Base-by-base conservation (phyloP, 2,888 invertebrate species). In the Eulithis testata region DNA sequence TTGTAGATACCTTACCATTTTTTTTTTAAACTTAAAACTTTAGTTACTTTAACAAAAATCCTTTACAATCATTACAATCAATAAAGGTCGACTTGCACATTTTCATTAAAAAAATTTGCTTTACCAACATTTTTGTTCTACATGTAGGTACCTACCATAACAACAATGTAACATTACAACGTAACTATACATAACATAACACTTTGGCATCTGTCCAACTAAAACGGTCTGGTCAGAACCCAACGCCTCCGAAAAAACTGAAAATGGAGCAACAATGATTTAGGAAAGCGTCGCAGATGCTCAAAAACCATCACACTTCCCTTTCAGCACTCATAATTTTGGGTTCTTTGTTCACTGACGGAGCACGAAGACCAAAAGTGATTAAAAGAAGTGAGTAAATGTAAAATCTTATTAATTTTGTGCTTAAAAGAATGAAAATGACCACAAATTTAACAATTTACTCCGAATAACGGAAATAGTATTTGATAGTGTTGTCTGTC, bases 221-320 rank as follows among this genome's bases (percentile, higher is more conserved):
- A 21, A 21, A 73, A 57, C 43, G 40, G 64, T 55, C 55, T 65
- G 56, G 70, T 65, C 62, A 53, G 60, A 71, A 60, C 47, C 52
- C 59, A 51, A 58, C 53, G 63, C 64, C 61, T 54, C 56, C 49
- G 64, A 68, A 64, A 66, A 60, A 62, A 55, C 54, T 47, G 66
- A 69, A 71, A 72, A 68, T 73, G 65, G 68, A 49, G 59, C 70
- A 70, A 60, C 68, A 63, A 68, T 74, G 69, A 72, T 70, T 70
- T 66, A 73, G 63, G 66, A 50, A 62, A 57, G 57, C 66, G 54
- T 63, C 61, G 61, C 65, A 44, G 65, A 63, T 70, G 68, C 45
- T 50, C 14, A 43, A 52, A 68, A 65, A 70, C 69, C 60, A 63
- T 55, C 21, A 43, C 47, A 57, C 6, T 45, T 63, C 47, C 47